Conservation (phyloP, 1,140 invertebrate species). For the Maconellicoccus hirsutus region DNA sequence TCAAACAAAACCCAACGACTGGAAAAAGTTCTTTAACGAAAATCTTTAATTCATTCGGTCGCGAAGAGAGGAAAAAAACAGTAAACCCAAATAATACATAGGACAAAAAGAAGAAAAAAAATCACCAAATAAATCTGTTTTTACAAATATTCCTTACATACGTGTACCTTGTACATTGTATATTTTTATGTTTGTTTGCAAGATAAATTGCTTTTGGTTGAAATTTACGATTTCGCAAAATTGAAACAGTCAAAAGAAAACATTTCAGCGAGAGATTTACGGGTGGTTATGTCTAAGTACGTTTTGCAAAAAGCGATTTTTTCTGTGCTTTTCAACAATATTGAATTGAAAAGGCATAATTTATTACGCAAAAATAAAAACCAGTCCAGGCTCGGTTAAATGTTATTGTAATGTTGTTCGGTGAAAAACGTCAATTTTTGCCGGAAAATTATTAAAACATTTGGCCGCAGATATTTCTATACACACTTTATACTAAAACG, state of each 20-base stretch:
- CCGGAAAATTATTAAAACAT: not conserved
- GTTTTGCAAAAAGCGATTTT: not conserved
- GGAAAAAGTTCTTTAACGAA: not conserved
- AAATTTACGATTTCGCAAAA: conserved; percentile 20
- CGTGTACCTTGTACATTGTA: not conserved
- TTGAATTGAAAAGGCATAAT: conserved; percentile 18
- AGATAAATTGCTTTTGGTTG: conserved; percentile 13
- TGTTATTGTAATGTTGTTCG: conserved; percentile 6
- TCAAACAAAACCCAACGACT: not conserved
- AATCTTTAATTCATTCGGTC: conserved; percentile 2
- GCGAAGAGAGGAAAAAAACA: not conserved
- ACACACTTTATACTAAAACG: not conserved
- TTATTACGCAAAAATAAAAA: conserved; percentile 20
- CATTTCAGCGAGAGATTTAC: conserved; percentile 18
- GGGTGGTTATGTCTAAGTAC: conserved; percentile 6
- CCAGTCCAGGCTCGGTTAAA: not conserved
- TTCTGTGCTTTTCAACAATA: conserved; percentile 13
- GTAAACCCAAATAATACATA: no score
- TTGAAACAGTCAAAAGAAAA: conserved; percentile 19
- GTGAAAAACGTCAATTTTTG: not conserved
- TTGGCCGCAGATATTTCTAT: not conserved
- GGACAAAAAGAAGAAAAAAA: not conserved
- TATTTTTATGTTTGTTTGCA: not conserved
- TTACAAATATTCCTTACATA: not conserved
- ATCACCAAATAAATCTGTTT: not conserved